phyloP scores from a whole-genome alignment of 2,888 invertebrate species.

The Athripsodes cinereus region DNA sequence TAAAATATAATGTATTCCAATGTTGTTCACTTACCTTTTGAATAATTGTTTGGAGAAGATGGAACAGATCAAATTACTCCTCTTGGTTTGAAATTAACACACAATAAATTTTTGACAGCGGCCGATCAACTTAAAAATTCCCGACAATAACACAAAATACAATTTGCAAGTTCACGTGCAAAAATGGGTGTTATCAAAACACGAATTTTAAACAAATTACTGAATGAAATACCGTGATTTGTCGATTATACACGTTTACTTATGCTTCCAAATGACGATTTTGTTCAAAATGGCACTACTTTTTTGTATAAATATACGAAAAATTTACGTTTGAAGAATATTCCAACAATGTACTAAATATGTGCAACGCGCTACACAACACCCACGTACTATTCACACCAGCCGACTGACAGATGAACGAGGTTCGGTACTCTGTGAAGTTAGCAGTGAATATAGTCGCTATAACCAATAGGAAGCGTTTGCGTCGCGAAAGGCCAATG shows the following conservation, averaged over 20 bases:
- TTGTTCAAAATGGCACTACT: slow-evolving; percentile 16
- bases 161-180: neutral
- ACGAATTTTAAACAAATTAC: neutral
- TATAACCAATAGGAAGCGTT: slow-evolving; percentile 14
- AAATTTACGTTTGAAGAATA: neutral
- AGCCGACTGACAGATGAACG: slow-evolving; percentile 18
- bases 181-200: slow-evolving; percentile 1
- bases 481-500: slow-evolving; percentile 13
- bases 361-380: neutral
- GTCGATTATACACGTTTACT: neutral
- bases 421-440: slow-evolving; percentile 14
- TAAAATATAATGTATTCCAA: too few relatives aligned
- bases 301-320: neutral
- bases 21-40: too few relatives aligned
- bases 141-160: neutral
- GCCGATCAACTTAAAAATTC: too few relatives aligned
- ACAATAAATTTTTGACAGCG: too few relatives aligned
- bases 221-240: neutral
- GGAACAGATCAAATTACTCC: too few relatives aligned
- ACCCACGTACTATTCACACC: slow-evolving; percentile 8
- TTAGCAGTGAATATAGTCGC: slow-evolving; percentile 14
- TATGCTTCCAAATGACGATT: neutral
- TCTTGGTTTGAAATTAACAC: too few relatives aligned
- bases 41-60: too few relatives aligned
- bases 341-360: neutral